Conservation (phyloP, 2,888 invertebrate species). For the Agriopis leucophaearia region DNA sequence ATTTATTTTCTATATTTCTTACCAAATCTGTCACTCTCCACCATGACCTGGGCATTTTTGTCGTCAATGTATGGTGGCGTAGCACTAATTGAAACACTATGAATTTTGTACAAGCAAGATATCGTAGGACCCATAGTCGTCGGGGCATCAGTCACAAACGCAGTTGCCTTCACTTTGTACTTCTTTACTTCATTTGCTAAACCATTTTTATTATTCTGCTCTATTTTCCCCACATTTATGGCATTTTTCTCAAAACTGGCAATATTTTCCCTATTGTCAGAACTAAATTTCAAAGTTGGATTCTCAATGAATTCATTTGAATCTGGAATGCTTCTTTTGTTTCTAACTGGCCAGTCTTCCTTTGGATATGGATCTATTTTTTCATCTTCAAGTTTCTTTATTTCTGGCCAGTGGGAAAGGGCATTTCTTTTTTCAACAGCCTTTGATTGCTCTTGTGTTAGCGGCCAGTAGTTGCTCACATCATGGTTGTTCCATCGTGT, state of each 20-base stretch:
- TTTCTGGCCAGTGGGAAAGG: conserved; percentile 42
- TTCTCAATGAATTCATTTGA: conserved; percentile 63
- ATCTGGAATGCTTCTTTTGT: conserved; percentile 67
- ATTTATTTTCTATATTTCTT: conserved; percentile 41
- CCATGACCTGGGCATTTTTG: conserved; percentile 66
- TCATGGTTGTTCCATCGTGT: conserved; percentile 74
- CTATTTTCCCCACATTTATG: conserved; percentile 60
- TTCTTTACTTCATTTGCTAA: conserved; percentile 59
- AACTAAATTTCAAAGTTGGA: conserved; percentile 56
- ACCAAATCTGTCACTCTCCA: conserved; percentile 76
- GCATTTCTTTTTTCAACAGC: conserved; percentile 67
- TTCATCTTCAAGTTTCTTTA: conserved; percentile 12
- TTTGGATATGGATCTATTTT: conserved; percentile 35
- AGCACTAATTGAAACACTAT: conserved; percentile 71
- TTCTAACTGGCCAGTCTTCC: conserved; percentile 54
- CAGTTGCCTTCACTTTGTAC: conserved; percentile 64
- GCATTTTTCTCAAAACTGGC: conserved; percentile 58
- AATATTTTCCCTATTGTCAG: conserved; percentile 59
- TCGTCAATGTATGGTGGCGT: conserved; percentile 77
- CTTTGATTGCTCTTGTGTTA: conserved; percentile 59
- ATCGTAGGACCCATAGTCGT: conserved; percentile 67
- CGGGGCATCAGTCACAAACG: conserved; percentile 58
- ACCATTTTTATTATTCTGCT: conserved; percentile 58
- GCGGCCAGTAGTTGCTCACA: conserved; percentile 64
- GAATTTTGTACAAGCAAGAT: conserved; percentile 75